A percentile compares a stretch with the other conserved stretches of the same genome.
phyloP scores from a whole-genome alignment of 2,888 invertebrate genomes.

The Ophion slaviceki region DNA sequence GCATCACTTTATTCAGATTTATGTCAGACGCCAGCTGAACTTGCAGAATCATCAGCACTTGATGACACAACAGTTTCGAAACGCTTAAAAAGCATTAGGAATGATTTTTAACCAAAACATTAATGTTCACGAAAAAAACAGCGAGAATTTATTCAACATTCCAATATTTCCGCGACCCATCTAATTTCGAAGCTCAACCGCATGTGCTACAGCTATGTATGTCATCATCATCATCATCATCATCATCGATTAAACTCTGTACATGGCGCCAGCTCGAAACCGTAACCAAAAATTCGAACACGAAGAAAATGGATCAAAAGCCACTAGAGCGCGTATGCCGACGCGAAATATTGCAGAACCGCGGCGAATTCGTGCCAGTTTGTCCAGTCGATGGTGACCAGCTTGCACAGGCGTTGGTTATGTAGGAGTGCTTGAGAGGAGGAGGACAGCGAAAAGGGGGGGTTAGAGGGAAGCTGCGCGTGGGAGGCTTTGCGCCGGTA shows the following conservation, averaged over 20 bases:
- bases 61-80: no score
- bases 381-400: conserved; percentile 45
- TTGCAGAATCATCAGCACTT: no score
- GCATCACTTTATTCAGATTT: no score
- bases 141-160: no score
- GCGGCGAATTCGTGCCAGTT: conserved; percentile 34
- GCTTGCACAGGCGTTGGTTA: conserved; percentile 42
- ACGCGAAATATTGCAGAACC: conserved; percentile 19
- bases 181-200: no score
- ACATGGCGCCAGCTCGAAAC: background rate
- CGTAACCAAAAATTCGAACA: background rate
- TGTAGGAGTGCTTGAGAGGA: conserved; percentile 32
- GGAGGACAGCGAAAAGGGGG: conserved; percentile 51
- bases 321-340: background rate
- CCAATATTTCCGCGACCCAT: no score
- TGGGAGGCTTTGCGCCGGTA: conserved; percentile 84
- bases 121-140: no score
- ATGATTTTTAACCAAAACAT: no score
- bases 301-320: conserved; percentile 9
- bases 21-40: no score
- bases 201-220: no score
- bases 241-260: background rate
- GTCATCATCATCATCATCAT: background rate
- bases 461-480: conserved; percentile 74
- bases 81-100: no score